Conservation (phyloP, 1,140 invertebrate genomes). For the Nymphalis io region DNA sequence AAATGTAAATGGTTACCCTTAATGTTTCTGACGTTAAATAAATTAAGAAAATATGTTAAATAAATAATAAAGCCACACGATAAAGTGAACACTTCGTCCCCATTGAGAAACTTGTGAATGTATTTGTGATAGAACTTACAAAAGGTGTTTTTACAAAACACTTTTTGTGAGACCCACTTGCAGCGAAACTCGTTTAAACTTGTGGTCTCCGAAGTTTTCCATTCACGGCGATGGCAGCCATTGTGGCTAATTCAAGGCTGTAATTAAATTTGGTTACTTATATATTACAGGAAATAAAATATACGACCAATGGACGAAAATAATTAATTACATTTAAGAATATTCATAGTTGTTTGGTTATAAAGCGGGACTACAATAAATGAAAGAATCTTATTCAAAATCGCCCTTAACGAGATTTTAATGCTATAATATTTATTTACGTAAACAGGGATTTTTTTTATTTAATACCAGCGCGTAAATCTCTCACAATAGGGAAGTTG, state of each 20-base stretch:
- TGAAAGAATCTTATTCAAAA: neutral
- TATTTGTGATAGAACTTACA: conserved; percentile 44
- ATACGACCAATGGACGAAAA: neutral
- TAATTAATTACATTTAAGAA: neutral
- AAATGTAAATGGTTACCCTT: too few relatives aligned
- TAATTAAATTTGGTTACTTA: conserved; percentile 78
- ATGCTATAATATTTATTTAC: too few relatives aligned
- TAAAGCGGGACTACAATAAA: neutral
- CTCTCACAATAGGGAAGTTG: too few relatives aligned
- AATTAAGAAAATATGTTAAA: conserved; percentile 17
- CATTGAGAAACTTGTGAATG: conserved; percentile 39
- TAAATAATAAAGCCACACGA: conserved; percentile 21
- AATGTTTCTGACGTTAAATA: neutral
- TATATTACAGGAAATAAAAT: conserved; percentile 41
- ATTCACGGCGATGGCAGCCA: conserved; percentile 64
- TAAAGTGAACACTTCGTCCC: conserved; percentile 33
- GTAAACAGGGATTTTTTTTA: too few relatives aligned
- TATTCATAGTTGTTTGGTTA: neutral
- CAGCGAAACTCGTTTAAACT: conserved; percentile 66
- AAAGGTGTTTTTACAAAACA: conserved; percentile 57
- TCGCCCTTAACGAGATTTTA: too few relatives aligned
- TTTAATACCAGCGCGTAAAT: too few relatives aligned
- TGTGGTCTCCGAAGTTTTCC: conserved; percentile 66
- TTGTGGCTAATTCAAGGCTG: conserved; percentile 73
- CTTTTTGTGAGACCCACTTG: conserved; percentile 51